Base-by-base conservation (phyloP, 2,888 invertebrate genomes). In the Homarus gammarus region DNA sequence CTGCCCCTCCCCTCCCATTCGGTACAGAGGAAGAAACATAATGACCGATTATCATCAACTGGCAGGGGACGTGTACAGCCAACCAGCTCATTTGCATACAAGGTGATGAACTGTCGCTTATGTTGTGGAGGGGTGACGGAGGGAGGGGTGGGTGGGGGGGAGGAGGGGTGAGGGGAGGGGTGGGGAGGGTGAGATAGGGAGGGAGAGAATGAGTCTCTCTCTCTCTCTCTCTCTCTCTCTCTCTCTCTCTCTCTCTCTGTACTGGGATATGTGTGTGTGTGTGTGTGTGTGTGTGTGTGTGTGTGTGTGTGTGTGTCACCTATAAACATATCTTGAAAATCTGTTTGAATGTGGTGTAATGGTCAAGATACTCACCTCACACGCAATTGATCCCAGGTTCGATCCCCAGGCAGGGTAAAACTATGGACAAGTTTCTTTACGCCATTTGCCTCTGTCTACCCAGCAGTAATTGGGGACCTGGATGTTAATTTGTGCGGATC, bases 41-140 rank as follows among this genome's bases (percentile, higher is more conserved):
- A 75, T 75, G 75, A 75, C 44, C 44, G 44, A 44, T 75, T n/a
- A 75, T 75, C 12, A 75, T 27, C n/a, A 27, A 22, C 27, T 64
- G 75, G 44, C 22, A 12, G 44, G 44, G 3, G 10, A 44, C 75
- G 44, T 75, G 75, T 22, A 75, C 2, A 44, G 40, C 33, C 75
- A 40, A n/a, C 5, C 8, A n/a, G 49, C 27, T 75, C 18, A 75
- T 75, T 75, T 75, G 44, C 75, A 75, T 75, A 75, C 40, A 12
- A 44, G 27, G 40, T 10, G 27, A 22, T 73, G 27, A 40, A 73
- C 36, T 40, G 40, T 73, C n/a, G n/a, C 40, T 22, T 15, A 31
- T 31, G 36, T 27, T 31, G 36, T 70, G 70, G 3, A 15, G 64
- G n/a, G 2, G 2, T 0, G 31, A n/a, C 3, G n/a, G 31, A n/a